Percentiles rank a stretch among this genome's conserved stretches.
Evolutionary conservation across 2,797 vertebrate genomes (phyloP).

Genomic region (Microchirus variegatus): DNA sequence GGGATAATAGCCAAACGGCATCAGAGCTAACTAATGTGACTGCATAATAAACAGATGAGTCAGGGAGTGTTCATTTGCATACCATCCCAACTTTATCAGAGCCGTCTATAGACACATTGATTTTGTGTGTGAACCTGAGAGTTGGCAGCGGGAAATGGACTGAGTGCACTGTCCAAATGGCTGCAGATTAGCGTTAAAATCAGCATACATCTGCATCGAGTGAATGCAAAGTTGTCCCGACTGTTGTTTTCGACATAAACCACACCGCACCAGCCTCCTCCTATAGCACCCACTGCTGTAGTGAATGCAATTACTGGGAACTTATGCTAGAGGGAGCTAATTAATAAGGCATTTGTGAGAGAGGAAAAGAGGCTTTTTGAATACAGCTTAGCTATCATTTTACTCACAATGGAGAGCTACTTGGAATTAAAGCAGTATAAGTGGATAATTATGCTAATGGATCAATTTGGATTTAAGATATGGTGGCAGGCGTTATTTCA

Average conservation of each 20-base stretch:
- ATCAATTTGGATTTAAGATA: conserved; percentile 76
- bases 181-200: conserved; percentile 24
- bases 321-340: conserved; percentile 84
- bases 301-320: conserved; percentile 74
- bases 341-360: conserved; percentile 80
- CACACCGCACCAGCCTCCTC: conserved; percentile 20
- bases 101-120: too few relatives aligned
- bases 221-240: conserved; percentile 62
- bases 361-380: conserved; percentile 75
- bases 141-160: conserved; percentile 1
- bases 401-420: conserved; percentile 78
- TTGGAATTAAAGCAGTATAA: conserved; percentile 76
- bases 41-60: conserved; percentile 86
- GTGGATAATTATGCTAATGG: conserved; percentile 82
- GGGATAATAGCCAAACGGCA: conserved; percentile 82
- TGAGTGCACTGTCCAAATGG: conserved; percentile 30
- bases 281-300: conserved; percentile 40
- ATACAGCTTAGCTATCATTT: conserved; percentile 76
- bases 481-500: conserved; percentile 72
- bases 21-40: conserved; percentile 82
- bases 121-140: background rate
- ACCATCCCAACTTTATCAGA: conserved; percentile 59
- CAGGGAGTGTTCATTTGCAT: conserved; percentile 77
- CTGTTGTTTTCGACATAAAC: conserved; percentile 42
- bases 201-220: conserved; percentile 39